Evolutionary conservation across 2,888 invertebrate species (phyloP).

Genomic region (Xestobium rufovillosum): DNA sequence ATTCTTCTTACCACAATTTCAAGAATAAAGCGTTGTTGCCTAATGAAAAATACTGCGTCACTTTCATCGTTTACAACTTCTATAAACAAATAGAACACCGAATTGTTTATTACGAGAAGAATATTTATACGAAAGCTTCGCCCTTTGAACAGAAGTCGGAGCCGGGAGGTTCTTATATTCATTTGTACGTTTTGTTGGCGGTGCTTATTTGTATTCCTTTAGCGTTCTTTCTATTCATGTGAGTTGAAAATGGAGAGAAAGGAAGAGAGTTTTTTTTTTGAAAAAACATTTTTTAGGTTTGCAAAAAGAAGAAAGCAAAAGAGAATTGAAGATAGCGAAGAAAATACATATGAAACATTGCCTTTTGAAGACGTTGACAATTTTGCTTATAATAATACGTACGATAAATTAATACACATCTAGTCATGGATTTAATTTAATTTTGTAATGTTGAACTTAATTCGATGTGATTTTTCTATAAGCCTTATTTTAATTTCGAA

Average conservation of each 20-base stretch:
- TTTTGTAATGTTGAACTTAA: too few relatives aligned
- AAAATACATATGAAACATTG: slow-evolving; percentile 36
- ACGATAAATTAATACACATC: slow-evolving; percentile 33
- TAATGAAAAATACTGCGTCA: slow-evolving; percentile 35
- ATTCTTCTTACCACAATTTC: background rate
- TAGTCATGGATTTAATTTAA: too few relatives aligned
- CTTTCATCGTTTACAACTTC: slow-evolving; percentile 33
- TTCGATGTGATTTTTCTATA: too few relatives aligned
- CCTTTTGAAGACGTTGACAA: slow-evolving; percentile 36
- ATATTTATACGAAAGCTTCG: slow-evolving; percentile 13
- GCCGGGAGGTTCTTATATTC: slow-evolving; percentile 17
- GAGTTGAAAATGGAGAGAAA: slow-evolving; percentile 11
- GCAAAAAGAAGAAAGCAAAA: slow-evolving; percentile 23
- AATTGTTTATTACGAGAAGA: slow-evolving; percentile 34
- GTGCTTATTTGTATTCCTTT: slow-evolving; percentile 28
- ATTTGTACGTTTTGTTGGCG: slow-evolving; percentile 28
- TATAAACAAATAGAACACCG: slow-evolving; percentile 32
- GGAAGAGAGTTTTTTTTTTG: slow-evolving; percentile 3
- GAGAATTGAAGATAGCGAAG: slow-evolving; percentile 4
- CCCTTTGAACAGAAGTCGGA: background rate
- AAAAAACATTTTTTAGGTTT: slow-evolving; percentile 23
- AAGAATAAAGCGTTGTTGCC: slow-evolving; percentile 27
- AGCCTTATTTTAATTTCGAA: too few relatives aligned
- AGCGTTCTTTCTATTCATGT: slow-evolving; percentile 29
- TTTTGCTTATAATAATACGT: slow-evolving; percentile 32